Evolutionary conservation across 2,113 vertebrate species (phyloP).

Genomic region (Gymnorhina tibicen): DNA sequence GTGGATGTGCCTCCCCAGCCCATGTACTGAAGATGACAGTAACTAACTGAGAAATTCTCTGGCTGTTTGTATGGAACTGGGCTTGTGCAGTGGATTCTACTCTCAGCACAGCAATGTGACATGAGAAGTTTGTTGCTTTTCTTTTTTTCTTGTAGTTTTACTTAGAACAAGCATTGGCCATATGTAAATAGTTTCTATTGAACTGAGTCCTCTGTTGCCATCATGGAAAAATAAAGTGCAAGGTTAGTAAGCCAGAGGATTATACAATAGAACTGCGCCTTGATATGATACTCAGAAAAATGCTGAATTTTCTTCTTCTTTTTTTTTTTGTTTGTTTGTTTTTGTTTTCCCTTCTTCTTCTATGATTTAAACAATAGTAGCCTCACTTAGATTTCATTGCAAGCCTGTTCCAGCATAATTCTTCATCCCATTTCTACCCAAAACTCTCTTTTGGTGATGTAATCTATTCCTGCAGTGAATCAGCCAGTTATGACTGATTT

Average conservation of each 20-base stretch:
- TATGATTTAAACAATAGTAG: neutral
- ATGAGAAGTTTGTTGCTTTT: neutral
- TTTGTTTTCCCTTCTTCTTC: neutral
- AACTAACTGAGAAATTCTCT: neutral
- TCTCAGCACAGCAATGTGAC: neutral
- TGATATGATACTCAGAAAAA: neutral
- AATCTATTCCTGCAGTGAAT: neutral
- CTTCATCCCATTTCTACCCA: neutral
- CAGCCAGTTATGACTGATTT: neutral
- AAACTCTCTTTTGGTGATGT: neutral
- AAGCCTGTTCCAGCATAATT: neutral
- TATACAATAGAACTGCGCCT: neutral
- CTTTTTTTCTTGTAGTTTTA: neutral
- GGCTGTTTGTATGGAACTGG: neutral
- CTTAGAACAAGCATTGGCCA: neutral
- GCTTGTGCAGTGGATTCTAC: fast-evolving
- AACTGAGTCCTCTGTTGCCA: neutral
- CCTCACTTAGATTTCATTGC: neutral
- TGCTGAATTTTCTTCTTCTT: neutral
- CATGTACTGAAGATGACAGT: fast-evolving
- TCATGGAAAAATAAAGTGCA: neutral
- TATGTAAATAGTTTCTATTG: neutral
- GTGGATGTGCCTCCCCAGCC: neutral
- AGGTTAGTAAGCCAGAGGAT: neutral
- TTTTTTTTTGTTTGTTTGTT: neutral